Conservation (phyloP, 2,888 invertebrate genomes). For the Ditula angustiorana region DNA sequence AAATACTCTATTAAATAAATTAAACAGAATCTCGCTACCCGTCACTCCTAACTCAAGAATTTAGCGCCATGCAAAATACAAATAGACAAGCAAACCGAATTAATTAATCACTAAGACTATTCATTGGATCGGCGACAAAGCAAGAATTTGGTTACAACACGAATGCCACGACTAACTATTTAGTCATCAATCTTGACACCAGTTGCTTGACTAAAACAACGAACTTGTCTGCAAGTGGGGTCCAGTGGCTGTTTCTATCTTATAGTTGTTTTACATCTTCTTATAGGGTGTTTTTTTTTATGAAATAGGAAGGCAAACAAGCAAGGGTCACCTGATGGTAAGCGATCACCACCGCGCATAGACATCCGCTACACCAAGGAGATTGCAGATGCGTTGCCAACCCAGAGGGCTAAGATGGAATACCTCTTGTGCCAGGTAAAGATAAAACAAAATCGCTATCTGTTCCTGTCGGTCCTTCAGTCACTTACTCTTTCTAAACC, state of each 20-base stretch:
- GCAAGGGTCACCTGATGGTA: too few species aligned
- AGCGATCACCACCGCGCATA: too few species aligned
- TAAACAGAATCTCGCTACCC: neutral
- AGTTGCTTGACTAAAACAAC: conserved; percentile 1
- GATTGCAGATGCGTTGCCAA: too few species aligned
- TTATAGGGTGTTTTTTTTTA: too few species aligned
- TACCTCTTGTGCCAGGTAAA: too few species aligned
- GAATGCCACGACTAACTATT: conserved; percentile 19
- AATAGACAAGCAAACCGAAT: conserved; percentile 13
- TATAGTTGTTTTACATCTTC: too few species aligned
- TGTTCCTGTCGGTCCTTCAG: too few species aligned
- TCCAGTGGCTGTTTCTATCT: neutral
- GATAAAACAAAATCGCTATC: too few species aligned
- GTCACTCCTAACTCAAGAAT: conserved; percentile 9
- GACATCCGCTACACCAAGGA: too few species aligned
- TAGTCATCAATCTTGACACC: conserved; percentile 24
- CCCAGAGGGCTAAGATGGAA: too few species aligned
- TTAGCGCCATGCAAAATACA: conserved; percentile 31
- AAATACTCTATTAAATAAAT: neutral
- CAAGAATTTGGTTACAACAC: conserved; percentile 17
- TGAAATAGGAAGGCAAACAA: too few species aligned
- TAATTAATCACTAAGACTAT: conserved; percentile 28
- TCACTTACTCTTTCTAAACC: too few species aligned
- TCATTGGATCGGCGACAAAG: conserved; percentile 21
- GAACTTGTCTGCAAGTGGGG: neutral